Base-by-base conservation (phyloP, 2,113 vertebrate species). In the Sylvietta virens region DNA sequence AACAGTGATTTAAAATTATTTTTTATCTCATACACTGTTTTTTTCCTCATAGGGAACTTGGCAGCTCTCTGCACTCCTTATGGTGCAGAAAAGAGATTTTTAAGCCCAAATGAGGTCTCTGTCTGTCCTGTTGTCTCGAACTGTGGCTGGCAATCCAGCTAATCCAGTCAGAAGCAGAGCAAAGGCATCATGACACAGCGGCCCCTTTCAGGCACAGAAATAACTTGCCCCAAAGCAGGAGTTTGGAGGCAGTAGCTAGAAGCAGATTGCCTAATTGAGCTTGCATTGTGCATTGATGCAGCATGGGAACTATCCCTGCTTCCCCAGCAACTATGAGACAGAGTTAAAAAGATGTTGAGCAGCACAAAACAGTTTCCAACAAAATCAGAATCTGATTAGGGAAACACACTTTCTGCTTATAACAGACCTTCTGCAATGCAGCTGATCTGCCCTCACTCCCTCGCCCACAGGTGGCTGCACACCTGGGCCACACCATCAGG, bases 401-500 rank as follows among this genome's bases (percentile, higher is more conserved):
- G 37, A 90, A 76, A n/a, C 18, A 23, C 0, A 0, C 8, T n/a
- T n/a, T n/a, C n/a, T 72, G 44, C 37, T 90, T 42, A 2, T 28
- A 54, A 40, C 24, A 82, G 23, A n/a, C 14, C 22, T 39, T 50
- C 70, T 64, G n/a, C 48, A 56, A 11, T 39, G 39, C 30, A 45
- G 30, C 5, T 6, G 35, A 60, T 74, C 18, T n/a, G 44, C 22
- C 27, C 72, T 60, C 44, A 33, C 24, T 79, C 10, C n/a, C 48
- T 80, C 0, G 0, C 19, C 57, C 62, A 27, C 1, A 0, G 19
- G 22, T 44, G 56, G 31, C 26, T 67, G 57, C 39, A 35, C 30
- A 71, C 31, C 39, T 39, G 31, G 27, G 39, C 16, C 3, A 7
- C 42, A 50, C 7, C 0, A 0, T 14, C 18, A 54, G 39, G 15